Conservation (phyloP, 2,797 vertebrate genomes). For the Melopsittacus undulatus region DNA sequence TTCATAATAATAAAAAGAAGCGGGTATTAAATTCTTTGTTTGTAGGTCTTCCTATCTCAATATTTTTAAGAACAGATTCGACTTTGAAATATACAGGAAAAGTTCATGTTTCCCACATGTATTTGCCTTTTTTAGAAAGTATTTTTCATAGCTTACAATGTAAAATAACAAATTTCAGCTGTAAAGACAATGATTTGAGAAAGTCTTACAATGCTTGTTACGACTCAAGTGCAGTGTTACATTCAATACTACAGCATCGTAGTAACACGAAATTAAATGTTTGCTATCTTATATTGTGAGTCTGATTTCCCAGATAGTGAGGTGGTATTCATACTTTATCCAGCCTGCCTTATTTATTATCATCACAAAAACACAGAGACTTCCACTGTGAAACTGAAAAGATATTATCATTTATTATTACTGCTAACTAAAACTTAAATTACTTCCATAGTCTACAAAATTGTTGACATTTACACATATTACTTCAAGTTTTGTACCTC, state of each 20-base stretch:
- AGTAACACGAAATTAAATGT: constrained; percentile 21
- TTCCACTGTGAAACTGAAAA: neutral
- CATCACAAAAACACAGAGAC: neutral
- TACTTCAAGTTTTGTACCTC: neutral
- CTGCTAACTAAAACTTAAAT: neutral
- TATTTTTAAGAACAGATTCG: neutral
- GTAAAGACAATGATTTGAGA: neutral
- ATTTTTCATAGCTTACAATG: neutral
- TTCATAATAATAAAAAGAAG: neutral
- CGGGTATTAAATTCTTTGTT: neutral
- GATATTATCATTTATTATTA: neutral
- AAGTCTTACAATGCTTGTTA: neutral
- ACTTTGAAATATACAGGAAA: neutral
- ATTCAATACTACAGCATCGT: neutral
- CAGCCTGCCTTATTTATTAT: neutral
- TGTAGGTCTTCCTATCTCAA: neutral
- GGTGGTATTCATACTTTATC: neutral
- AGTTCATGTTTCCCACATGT: neutral
- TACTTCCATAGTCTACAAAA: neutral
- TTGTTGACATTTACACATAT: neutral
- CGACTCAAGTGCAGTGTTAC: neutral
- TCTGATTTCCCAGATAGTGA: neutral
- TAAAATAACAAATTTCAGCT: neutral
- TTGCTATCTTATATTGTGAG: neutral
- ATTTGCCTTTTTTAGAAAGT: neutral